Percentiles rank a stretch among this genome's conserved stretches.
Evolutionary conservation across 2,888 invertebrate genomes (phyloP).

Genomic region (Cyclophora punctaria): DNA sequence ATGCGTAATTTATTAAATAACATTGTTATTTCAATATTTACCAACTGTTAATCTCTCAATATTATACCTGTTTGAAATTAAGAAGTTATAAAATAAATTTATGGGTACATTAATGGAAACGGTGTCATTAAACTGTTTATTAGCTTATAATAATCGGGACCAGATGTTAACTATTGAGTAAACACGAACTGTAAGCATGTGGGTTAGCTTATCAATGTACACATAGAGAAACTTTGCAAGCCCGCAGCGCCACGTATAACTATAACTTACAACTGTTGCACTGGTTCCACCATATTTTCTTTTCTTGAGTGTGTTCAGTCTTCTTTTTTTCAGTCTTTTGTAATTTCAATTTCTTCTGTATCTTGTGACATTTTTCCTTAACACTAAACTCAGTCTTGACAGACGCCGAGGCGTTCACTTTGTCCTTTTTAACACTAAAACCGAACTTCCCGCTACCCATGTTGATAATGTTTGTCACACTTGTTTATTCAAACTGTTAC

Average conservation of each 20-base stretch:
- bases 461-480: constrained; percentile 41
- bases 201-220: background rate
- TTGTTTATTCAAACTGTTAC: constrained; percentile 30
- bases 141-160: no score
- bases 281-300: constrained; percentile 72
- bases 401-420: constrained; percentile 45
- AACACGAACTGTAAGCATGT: no score
- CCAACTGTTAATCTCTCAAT: no score
- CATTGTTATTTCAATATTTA: no score
- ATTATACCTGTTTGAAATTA: no score
- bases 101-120: no score
- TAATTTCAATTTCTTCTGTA: constrained; percentile 65
- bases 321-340: constrained; percentile 70
- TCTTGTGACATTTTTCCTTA: constrained; percentile 64
- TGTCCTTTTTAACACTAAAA: constrained; percentile 59
- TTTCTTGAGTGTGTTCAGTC: constrained; percentile 61
- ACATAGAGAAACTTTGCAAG: background rate
- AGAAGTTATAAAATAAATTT: no score
- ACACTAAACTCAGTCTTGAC: constrained; percentile 65
- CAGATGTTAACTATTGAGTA: no score
- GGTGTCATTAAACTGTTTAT: no score
- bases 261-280: constrained; percentile 63
- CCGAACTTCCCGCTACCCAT: constrained; percentile 70
- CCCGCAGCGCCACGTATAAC: background rate
- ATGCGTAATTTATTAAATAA: no score